These are phyloP conservation scores for Ophraella communa DNA, from an alignment of 2,888 invertebrate genomes.

Conservation along the genomic window DNA sequence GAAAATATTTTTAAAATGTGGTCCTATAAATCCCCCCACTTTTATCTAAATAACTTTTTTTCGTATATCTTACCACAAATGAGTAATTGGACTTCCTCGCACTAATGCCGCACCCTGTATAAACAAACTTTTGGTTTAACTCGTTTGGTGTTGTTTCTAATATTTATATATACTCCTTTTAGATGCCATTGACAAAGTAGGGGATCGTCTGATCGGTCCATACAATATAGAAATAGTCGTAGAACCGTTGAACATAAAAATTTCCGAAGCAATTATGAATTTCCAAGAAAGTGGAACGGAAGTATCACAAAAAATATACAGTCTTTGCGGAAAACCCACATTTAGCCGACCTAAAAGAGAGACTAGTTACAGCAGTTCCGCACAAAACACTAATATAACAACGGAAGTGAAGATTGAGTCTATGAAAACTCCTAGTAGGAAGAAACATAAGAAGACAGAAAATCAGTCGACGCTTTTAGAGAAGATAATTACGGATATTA, in stretches of 20 bases:
- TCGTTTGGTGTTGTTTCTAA: neutral
- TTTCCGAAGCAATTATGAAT: conserved; percentile 98
- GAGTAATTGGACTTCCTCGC: too few species aligned
- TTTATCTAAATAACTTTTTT: too few species aligned
- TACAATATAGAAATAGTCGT: conserved; percentile 97
- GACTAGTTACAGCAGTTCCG: conserved; percentile 41
- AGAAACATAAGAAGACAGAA: conserved; percentile 59
- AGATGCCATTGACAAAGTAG: conserved; percentile 89
- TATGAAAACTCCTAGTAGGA: conserved; percentile 44
- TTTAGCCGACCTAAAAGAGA: conserved; percentile 47
- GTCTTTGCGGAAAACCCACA: conserved; percentile 82
- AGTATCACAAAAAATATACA: conserved; percentile 87
- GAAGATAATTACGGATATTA: conserved; percentile 82
- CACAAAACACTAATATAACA: conserved; percentile 53
- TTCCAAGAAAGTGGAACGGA: conserved; percentile 89
- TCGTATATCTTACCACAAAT: too few species aligned
- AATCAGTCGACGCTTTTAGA: conserved; percentile 70
- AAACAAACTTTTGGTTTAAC: too few species aligned
- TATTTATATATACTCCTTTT: too few species aligned
- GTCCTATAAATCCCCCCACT: too few species aligned
- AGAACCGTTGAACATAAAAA: conserved; percentile 94
- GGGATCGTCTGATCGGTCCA: conserved; percentile 87
- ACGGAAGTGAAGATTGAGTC: conserved; percentile 48
- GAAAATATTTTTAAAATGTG: too few species aligned
- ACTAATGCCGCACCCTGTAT: too few species aligned